Percentiles rank a stretch among this genome's conserved stretches.
Conservation (phyloP, 2,797 vertebrate genomes). For the Morus bassanus region DNA sequence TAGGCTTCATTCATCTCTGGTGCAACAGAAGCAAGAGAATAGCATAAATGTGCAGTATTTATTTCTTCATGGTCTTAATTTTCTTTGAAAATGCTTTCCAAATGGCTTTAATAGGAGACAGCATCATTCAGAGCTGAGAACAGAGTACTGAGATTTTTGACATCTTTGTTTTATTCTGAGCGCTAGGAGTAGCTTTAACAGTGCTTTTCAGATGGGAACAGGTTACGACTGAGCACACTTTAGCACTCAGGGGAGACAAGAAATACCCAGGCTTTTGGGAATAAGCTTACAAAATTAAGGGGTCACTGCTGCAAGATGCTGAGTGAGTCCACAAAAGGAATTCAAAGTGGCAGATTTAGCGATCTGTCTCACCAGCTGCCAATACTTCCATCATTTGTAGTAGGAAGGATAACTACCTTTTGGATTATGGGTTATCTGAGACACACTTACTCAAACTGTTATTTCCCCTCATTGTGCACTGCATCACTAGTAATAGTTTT, state of each 20-base stretch:
- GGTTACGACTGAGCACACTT: neutral
- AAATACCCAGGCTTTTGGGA: neutral
- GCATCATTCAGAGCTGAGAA: neutral
- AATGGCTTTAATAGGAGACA: neutral
- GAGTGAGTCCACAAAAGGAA: neutral
- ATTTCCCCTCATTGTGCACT: neutral
- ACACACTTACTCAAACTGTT: neutral
- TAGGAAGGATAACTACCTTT: neutral
- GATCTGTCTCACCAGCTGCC: neutral
- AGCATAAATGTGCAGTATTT: neutral
- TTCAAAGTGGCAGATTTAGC: neutral
- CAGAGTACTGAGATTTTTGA: neutral
- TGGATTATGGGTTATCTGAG: neutral
- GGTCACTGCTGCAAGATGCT: neutral
- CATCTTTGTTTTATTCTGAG: neutral
- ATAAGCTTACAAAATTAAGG: neutral
- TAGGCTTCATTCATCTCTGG: neutral
- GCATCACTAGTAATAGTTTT: neutral
- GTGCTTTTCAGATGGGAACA: neutral
- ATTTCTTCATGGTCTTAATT: neutral
- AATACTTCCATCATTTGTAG: neutral
- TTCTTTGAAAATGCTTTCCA: neutral
- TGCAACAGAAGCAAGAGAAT: neutral
- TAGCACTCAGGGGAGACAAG: neutral
- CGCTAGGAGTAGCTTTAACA: neutral